Conservation (phyloP, 2,888 invertebrate species). For the Rhabditoides inermis region DNA sequence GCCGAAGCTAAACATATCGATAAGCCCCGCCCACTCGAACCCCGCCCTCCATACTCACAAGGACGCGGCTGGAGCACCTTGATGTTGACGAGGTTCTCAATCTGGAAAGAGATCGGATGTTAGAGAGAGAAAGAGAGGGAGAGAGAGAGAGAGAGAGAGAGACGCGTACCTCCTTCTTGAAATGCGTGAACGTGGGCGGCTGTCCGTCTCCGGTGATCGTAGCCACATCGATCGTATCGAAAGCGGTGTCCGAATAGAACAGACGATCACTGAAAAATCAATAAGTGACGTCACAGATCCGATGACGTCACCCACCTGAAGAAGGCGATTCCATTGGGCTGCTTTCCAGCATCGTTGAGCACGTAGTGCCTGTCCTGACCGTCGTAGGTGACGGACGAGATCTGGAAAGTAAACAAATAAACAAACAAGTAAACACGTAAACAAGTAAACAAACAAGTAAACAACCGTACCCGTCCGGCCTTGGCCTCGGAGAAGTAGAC, state of each 20-base stretch:
- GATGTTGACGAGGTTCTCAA: slow-evolving; percentile 66
- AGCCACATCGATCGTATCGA: slow-evolving; percentile 60
- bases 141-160: no score
- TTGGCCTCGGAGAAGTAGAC: slow-evolving; percentile 72
- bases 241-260: slow-evolving; percentile 72
- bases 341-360: slow-evolving; percentile 46
- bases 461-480: slow-evolving; percentile 53
- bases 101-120: no score
- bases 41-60: no score
- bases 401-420: slow-evolving; percentile 20
- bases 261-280: slow-evolving; percentile 61
- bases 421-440: not conserved
- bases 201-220: slow-evolving; percentile 41
- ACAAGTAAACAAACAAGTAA: not conserved
- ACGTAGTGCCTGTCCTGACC: slow-evolving; percentile 50
- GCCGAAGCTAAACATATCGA: slow-evolving; percentile 17
- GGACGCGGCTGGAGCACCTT: slow-evolving; percentile 78
- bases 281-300: no score
- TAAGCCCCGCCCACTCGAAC: no score
- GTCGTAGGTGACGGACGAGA: slow-evolving; percentile 49
- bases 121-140: no score
- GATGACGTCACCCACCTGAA: no score
- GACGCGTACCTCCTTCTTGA: slow-evolving; percentile 75
- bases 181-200: slow-evolving; percentile 59
- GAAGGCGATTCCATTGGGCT: slow-evolving; percentile 48